Evolutionary conservation across 2,797 vertebrate species (phyloP).

Genomic region (Nannoperca australis): DNA sequence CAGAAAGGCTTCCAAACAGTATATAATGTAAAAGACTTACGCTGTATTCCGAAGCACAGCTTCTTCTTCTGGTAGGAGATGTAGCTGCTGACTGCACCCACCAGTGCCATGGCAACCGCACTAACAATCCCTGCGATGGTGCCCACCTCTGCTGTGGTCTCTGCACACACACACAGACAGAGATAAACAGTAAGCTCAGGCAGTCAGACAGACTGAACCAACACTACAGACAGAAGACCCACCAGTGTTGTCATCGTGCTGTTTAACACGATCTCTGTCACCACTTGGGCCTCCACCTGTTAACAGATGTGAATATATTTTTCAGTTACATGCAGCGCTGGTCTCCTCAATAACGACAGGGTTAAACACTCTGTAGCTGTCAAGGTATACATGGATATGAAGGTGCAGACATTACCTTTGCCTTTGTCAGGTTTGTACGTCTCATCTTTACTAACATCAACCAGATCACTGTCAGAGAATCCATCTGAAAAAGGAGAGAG

Average conservation of each 20-base stretch:
- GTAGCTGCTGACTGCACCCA: conserved; percentile 93
- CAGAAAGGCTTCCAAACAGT: not conserved
- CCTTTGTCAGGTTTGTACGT: conserved; percentile 91
- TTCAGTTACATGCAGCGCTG: not conserved
- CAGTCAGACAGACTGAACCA: not conserved
- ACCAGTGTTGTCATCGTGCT: conserved; percentile 74
- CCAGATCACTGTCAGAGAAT: conserved; percentile 88
- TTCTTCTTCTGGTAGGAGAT: conserved; percentile 99
- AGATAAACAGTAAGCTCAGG: not conserved
- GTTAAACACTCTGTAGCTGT: not conserved
- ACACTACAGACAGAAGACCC: conserved; percentile 24
- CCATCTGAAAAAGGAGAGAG: conserved; percentile 58
- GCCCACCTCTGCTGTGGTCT: conserved; percentile 86
- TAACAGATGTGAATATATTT: too few relatives aligned
- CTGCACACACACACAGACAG: conserved; percentile 31
- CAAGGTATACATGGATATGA: fast-evolving
- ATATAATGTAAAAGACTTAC: conserved; percentile 79
- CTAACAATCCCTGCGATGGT: conserved; percentile 94
- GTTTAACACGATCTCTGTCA: conserved; percentile 36
- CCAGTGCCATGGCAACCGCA: conserved; percentile 91
- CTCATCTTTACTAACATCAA: conserved; percentile 58
- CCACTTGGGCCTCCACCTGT: conserved; percentile 51
- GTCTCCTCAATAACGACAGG: not conserved
- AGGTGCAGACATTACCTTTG: conserved; percentile 82
- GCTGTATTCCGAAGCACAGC: conserved; percentile 95